Base-by-base conservation (phyloP, 2,113 vertebrate genomes). In the Sterna hirundo region DNA sequence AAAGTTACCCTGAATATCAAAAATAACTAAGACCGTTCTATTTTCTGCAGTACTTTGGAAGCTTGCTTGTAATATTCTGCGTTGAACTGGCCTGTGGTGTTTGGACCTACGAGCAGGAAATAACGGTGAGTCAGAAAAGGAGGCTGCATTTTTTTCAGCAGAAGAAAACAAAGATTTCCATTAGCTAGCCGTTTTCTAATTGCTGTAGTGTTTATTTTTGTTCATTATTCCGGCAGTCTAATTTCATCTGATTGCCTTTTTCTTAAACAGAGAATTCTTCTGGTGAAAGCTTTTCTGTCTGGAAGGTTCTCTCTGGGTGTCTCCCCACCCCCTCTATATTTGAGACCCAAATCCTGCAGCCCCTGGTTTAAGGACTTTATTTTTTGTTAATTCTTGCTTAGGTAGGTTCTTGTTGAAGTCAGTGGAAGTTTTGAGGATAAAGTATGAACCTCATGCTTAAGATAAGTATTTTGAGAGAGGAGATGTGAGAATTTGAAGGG, bases 41-140 rank as follows among this genome's bases (percentile, higher is more conserved):
- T 97, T 87, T 97, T 96, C 86, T 92, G 29, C 97, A 99, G 99
- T 99, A 99, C 97, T 99, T 99, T 96, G 98, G 99, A 97, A 99
- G 99, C 72, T 98, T 99, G 93, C 97, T 99, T 97, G 98, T 99
- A 94, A 99, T 99, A 97, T 99, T 99, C 98, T 99, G 99, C 26
- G 97, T 99, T 90, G 99, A 99, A 96, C 92, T 99, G 98, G 99
- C 99, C 88, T 99, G 99, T 85, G 99, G 99, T 18, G 99, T 99
- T 77, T 99, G 99, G 99, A 99, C 99, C 20, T 99, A 99, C 0
- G 99, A 99, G 42, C 98, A 99, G 98, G 99, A 99, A 96, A 92
- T 98, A 86, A 97, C 88, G 97, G 98, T 99, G 97, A 98, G 98
- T 98, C 92, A 91, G 91, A 88, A 92, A 92, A 92, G 70, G 44